Evolutionary conservation across 2,113 vertebrate species (phyloP).

Genomic region (Phylloscopus trochiloides): DNA sequence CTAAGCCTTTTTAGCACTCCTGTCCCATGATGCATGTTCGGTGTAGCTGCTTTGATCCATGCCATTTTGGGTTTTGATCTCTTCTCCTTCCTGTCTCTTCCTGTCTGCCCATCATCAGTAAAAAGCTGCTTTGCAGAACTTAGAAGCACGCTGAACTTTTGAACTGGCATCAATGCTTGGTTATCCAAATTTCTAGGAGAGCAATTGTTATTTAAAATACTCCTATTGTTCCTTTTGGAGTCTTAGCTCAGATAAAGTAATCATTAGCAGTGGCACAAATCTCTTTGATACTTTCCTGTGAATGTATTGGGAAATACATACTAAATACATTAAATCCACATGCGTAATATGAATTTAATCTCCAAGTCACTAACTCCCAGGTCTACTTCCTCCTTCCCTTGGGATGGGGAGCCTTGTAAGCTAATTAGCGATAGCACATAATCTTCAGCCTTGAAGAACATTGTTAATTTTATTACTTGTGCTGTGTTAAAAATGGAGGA

Average conservation of each 20-base stretch:
- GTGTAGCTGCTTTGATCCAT: background rate
- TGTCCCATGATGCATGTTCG: background rate
- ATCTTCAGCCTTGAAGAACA: constrained; percentile 1
- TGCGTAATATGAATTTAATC: background rate
- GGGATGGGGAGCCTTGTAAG: background rate
- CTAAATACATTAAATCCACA: background rate
- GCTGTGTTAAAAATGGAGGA: background rate
- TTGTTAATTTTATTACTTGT: constrained; percentile 20
- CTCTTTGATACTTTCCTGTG: background rate
- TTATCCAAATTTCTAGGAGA: background rate
- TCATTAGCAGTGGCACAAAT: background rate
- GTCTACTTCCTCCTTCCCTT: background rate
- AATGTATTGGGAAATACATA: background rate
- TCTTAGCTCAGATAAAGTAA: background rate
- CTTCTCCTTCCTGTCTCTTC: background rate
- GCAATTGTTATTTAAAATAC: background rate
- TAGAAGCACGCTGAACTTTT: background rate
- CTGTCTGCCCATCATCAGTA: background rate
- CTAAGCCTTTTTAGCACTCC: background rate
- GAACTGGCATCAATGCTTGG: background rate
- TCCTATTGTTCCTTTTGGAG: background rate
- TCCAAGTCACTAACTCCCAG: constrained; percentile 2
- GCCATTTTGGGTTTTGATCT: background rate
- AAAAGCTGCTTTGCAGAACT: background rate
- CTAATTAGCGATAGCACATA: constrained; percentile 48